Evolutionary conservation across 2,888 invertebrate species (phyloP), one percentile per base, ranked within the genome.

Genomic region (Terebella lapidaria): DNA sequence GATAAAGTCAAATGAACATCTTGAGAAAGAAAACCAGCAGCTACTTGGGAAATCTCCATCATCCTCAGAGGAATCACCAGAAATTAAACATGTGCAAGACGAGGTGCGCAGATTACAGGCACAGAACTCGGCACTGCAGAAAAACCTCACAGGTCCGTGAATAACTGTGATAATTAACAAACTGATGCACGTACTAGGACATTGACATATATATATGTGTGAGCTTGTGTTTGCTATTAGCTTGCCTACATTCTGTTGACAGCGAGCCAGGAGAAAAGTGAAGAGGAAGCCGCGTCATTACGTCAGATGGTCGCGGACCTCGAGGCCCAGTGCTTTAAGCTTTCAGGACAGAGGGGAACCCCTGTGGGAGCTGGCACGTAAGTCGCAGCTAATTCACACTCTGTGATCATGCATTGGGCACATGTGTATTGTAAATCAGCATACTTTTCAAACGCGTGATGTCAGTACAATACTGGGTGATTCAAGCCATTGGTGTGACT

Each of bases 1-100:
- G 67, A 74, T 83, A 56, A 60, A 77, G 56, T 74, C 73, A 62
- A 80, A 83, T 77, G 80, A 81, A 68, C 71, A 81, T 61, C 67
- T 83, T 62, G 81, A 83, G 73, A 72, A 81, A 58, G 70, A 81
- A 67, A 54, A 81, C 62, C 62, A 73, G 61, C 61, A 70, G 63
- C 20, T 76, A 62, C 70, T 78, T 70, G 58, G 70, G 61, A n/a
- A 73, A 60, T 60, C 54, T 2, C 47, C n/a, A n/a, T 20, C 20
- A 25, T 28, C 42, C 25, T 52, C 59, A 10, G n/a, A n/a, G n/a
- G n/a, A n/a, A n/a, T 47, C 64, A 4, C 45, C 61, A 24, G 68
- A 68, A 10, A 49, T 53, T 24, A 42, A 29, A n/a, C 61, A 61
- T 18, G 61, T 70, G 0, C 72, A 73, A 52, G 74, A 77, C 65